Evolutionary conservation across 1,140 invertebrate genomes (phyloP).

Genomic region (Steinernema feltiae): DNA sequence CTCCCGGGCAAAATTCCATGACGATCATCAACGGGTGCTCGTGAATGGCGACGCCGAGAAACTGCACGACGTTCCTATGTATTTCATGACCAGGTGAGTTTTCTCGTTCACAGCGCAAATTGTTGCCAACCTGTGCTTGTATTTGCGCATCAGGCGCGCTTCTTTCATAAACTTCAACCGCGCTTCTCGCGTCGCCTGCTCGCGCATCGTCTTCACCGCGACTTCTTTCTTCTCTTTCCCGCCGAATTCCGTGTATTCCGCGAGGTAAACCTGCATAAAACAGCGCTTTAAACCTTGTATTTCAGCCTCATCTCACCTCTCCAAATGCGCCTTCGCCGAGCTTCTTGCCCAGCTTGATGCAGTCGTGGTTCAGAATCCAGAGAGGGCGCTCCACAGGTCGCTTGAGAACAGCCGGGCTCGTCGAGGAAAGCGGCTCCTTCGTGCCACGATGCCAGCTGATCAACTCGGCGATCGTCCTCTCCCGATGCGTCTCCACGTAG

Average conservation of each 20-base stretch:
- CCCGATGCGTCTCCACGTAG: slow-evolving; percentile 35
- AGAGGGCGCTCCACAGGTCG: slow-evolving; percentile 36
- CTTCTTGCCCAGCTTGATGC: slow-evolving; percentile 40
- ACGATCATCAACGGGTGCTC: slow-evolving; percentile 57
- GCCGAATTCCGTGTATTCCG: slow-evolving; percentile 22
- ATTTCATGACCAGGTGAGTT: no score
- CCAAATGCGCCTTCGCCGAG: slow-evolving; percentile 48
- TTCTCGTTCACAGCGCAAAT: no score
- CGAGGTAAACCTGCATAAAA: slow-evolving; percentile 27
- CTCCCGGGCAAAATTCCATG: slow-evolving; percentile 36
- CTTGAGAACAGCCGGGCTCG: not conserved
- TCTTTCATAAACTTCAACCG: slow-evolving; percentile 40
- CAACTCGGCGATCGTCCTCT: slow-evolving; percentile 27
- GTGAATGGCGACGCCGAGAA: slow-evolving; percentile 59
- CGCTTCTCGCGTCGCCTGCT: slow-evolving; percentile 31
- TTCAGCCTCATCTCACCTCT: slow-evolving; percentile 21
- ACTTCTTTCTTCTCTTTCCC: slow-evolving; percentile 28
- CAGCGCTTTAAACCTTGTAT: not conserved
- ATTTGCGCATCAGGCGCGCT: slow-evolving; percentile 30
- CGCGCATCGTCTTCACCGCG: slow-evolving; percentile 36
- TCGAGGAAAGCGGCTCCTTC: not conserved
- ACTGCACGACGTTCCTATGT: slow-evolving; percentile 60
- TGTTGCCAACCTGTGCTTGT: no score
- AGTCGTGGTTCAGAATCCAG: slow-evolving; percentile 48
- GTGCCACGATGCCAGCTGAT: slow-evolving; percentile 27